Evolutionary conservation across 2,888 invertebrate genomes (phyloP).

Genomic region (Hirtodrosophila alboralis): DNA sequence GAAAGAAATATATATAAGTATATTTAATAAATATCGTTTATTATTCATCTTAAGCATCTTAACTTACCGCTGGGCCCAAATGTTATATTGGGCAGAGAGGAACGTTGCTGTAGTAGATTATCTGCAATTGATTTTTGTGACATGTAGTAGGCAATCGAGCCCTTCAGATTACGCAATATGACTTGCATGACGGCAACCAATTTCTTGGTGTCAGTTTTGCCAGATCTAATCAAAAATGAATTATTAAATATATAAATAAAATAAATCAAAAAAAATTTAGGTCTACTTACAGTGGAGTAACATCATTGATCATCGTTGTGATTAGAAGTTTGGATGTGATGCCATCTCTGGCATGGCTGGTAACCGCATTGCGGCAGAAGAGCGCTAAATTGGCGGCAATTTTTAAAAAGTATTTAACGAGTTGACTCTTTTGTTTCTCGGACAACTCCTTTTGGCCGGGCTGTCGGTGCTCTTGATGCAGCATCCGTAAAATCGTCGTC

Average conservation of each 20-base stretch:
- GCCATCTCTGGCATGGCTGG: conserved; percentile 85
- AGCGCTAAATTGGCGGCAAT: conserved; percentile 89
- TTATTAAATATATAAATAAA: background rate
- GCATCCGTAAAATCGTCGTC: conserved; percentile 77
- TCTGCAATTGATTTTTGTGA: conserved; percentile 85
- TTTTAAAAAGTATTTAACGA: conserved; percentile 85
- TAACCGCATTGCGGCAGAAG: conserved; percentile 88
- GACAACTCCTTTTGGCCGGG: conserved; percentile 5
- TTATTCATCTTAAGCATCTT: too few relatives aligned
- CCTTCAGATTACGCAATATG: conserved; percentile 86
- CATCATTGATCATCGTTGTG: conserved; percentile 58
- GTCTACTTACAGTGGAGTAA: conserved; percentile 56
- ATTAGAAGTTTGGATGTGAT: conserved; percentile 59
- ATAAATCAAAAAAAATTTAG: background rate
- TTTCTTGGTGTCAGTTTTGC: conserved; percentile 72
- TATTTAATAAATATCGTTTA: too few relatives aligned
- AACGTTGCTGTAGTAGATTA: conserved; percentile 80
- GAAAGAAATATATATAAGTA: too few relatives aligned
- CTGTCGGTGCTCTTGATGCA: conserved; percentile 68
- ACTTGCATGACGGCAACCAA: conserved; percentile 85
- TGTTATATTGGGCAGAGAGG: conserved; percentile 52
- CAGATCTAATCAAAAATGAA: conserved; percentile 33
- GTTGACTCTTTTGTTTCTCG: conserved; percentile 81
- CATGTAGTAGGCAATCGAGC: conserved; percentile 86
- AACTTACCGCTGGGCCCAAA: conserved; percentile 52